Evolutionary conservation across 2,113 vertebrate species (phyloP).

Genomic region (Cinclus cinclus): DNA sequence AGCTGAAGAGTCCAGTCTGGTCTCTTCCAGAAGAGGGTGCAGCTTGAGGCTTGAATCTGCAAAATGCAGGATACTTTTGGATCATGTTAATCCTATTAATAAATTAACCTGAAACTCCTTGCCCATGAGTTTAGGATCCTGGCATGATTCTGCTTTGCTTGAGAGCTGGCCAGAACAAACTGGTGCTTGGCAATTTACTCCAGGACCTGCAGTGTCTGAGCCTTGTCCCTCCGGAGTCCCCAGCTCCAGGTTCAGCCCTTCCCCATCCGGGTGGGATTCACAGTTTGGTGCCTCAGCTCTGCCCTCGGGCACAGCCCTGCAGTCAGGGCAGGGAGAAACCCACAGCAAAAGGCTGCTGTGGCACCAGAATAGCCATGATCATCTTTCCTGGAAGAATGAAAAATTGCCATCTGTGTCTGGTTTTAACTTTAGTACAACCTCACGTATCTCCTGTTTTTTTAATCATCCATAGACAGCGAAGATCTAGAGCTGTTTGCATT

Average conservation of each 20-base stretch:
- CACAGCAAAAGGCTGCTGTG: background rate
- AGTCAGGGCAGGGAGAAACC: background rate
- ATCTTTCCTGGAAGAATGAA: background rate
- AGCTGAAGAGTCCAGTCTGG: background rate
- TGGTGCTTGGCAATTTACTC: background rate
- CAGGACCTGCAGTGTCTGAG: background rate
- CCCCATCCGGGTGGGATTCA: background rate
- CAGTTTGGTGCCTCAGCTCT: rapidly evolving
- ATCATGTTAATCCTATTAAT: background rate
- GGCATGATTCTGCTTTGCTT: background rate
- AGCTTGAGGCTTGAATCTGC: background rate
- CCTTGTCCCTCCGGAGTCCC: rapidly evolving
- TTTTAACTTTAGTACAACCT: background rate
- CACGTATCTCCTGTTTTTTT: background rate
- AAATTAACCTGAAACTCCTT: background rate
- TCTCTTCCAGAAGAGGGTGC: background rate
- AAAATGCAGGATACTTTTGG: background rate
- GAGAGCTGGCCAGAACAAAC: background rate
- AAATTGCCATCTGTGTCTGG: background rate
- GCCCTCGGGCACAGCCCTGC: background rate
- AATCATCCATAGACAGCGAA: background rate
- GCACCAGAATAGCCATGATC: background rate
- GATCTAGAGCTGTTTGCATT: background rate
- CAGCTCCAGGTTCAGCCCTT: background rate
- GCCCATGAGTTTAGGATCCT: background rate